phyloP scores from a whole-genome alignment of 1,140 invertebrate genomes.

The Leguminivora glycinivorella region DNA sequence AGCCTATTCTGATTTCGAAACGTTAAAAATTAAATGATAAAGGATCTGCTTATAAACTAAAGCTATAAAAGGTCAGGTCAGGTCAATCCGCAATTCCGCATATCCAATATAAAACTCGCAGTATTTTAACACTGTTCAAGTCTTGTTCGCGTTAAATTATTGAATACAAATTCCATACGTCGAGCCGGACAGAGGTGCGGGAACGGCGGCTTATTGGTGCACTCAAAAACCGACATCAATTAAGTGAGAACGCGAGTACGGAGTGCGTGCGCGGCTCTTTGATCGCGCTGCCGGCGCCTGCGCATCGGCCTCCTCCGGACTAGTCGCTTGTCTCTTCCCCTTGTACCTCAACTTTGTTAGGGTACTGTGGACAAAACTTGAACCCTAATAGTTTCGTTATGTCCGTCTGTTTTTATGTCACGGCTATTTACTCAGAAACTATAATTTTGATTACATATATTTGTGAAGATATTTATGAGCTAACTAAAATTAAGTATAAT shows the following conservation, averaged over 20 bases:
- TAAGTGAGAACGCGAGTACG: conserved; percentile 39
- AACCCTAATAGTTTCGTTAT: too few relatives aligned
- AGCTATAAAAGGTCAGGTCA: not conserved
- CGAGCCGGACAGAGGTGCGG: conserved; percentile 57
- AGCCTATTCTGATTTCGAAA: too few relatives aligned
- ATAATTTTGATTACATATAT: too few relatives aligned
- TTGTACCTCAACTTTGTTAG: too few relatives aligned
- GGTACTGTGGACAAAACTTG: too few relatives aligned
- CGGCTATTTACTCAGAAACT: too few relatives aligned
- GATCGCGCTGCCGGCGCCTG: conserved; percentile 21
- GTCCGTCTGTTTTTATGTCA: too few relatives aligned
- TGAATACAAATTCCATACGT: conserved; percentile 75
- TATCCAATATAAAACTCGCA: not conserved
- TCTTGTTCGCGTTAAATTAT: conserved; percentile 63
- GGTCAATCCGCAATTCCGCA: not conserved
- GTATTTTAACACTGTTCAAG: conserved; percentile 9
- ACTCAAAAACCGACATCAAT: conserved; percentile 73
- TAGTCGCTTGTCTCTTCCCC: not conserved
- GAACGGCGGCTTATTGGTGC: conserved; percentile 60
- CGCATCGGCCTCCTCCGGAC: not conserved
- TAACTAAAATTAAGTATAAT: too few relatives aligned
- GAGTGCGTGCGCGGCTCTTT: conserved; percentile 17
- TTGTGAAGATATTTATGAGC: too few relatives aligned
- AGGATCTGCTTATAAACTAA: not conserved
- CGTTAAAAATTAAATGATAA: too few relatives aligned